A percentile compares a stretch with the other conserved stretches of the same genome.
Evolutionary conservation across 1,140 invertebrate genomes (phyloP).

Genomic region (Bombus haemorrhoidalis): DNA sequence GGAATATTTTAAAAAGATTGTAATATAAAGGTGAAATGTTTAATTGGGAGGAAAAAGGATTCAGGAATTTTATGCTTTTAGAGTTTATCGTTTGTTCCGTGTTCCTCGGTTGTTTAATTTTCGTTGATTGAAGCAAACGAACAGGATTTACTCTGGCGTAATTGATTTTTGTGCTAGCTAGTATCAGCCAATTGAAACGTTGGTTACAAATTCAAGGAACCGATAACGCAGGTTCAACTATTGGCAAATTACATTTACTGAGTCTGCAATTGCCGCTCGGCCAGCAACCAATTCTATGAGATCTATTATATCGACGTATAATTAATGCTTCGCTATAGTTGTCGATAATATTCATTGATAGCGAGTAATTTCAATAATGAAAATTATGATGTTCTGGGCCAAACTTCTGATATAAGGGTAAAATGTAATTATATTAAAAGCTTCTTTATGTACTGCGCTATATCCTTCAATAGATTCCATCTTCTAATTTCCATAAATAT

Average conservation of each 20-base stretch:
- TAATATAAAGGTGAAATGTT: background rate
- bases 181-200: background rate
- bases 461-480: too few relatives aligned
- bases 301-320: conserved; percentile 35
- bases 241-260: conserved; percentile 45
- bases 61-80: background rate
- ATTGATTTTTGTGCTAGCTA: background rate
- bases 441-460: too few relatives aligned
- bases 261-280: conserved; percentile 32
- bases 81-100: background rate
- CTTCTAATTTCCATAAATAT: background rate
- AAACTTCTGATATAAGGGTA: background rate
- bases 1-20: background rate
- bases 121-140: background rate
- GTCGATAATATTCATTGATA: conserved; percentile 21
- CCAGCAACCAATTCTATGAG: conserved; percentile 33
- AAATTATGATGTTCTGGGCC: conserved; percentile 1
- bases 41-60: background rate
- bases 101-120: background rate
- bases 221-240: conserved; percentile 22
- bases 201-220: conserved; percentile 3
- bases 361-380: background rate
- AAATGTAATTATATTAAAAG: background rate
- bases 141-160: background rate
- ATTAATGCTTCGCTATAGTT: conserved; percentile 5